A percentile compares a stretch with the other conserved stretches of the same genome.
These are phyloP conservation scores for Oreocharis arfaki DNA, from an alignment of 2,113 vertebrate genomes.

Conservation along the genomic window DNA sequence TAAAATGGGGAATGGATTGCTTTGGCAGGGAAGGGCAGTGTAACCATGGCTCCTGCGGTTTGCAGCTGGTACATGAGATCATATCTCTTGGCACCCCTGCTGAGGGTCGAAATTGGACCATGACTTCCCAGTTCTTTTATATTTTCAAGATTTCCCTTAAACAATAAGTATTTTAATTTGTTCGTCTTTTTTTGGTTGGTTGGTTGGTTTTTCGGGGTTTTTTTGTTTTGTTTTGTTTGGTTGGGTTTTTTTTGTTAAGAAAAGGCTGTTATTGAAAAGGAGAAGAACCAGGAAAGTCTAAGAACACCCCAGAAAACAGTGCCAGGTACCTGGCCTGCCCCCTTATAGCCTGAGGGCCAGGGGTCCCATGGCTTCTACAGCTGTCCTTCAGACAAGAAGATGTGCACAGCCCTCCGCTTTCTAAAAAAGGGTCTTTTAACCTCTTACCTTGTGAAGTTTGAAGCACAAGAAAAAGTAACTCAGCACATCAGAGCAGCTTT, in stretches of 20 bases:
- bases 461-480: not conserved
- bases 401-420: not conserved
- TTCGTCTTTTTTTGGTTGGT: no score
- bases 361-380: not conserved
- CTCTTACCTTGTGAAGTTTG: not conserved
- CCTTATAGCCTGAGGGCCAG: accelerated
- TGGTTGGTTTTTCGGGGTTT: no score
- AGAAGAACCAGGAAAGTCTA: not conserved
- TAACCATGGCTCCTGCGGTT: not conserved
- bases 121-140: not conserved
- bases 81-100: not conserved
- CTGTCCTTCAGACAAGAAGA: not conserved
- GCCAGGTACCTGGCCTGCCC: not conserved
- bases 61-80: accelerated
- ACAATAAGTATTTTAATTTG: not conserved
- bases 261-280: not conserved
- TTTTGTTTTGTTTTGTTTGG: no score
- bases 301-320: not conserved
- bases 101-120: not conserved
- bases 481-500: not conserved
- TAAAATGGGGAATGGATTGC: not conserved
- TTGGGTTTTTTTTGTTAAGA: no score
- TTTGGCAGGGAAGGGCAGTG: accelerated
- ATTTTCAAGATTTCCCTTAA: not conserved
- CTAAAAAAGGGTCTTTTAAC: not conserved